Evolutionary conservation across 2,113 vertebrate species (phyloP), one percentile per base, ranked within the genome.

Genomic region (Trichechus manatus): DNA sequence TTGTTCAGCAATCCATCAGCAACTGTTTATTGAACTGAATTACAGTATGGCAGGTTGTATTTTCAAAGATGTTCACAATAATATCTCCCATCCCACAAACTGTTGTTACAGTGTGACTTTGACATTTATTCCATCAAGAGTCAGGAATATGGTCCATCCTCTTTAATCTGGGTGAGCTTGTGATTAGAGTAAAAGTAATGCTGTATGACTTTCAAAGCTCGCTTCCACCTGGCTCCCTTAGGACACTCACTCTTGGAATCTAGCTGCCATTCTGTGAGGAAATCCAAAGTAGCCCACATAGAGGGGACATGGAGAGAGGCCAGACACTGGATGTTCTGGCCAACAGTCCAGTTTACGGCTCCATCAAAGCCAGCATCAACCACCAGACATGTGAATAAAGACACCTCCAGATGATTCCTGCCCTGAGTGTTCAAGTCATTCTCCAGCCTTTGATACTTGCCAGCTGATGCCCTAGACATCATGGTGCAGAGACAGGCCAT

Each of bases 271-370:
- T 84, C 70, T 88, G 6, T 47, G 33, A 83, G 79, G 25, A 66
- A 50, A 42, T 0, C 20, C 5, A 15, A 47, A 33, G 0, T 81
- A 47, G 15, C 31, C 42, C 27, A 78, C 22, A 39, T 9, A 47
- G 25, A 42, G 29, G 59, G 9, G 13, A 9, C 42, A 20, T 0
- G 0, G 1, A 29, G 42, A 86, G 7, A 87, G 5, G 22, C 23
- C 47, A 17, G 25, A 1, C 31, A 25, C 9, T 13, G 10, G 23
- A 3, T 50, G 77, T 47, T 68, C 31, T 56, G 42, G 47, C 22
- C 7, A 36, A 23, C 3, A 53, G 20, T 29, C 2, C 0, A 23
- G 39, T 61, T 42, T n/a, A 29, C 1, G 23, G 10, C 10, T 50
- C 70, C 20, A 1, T 72, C 11, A 75, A 23, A 83, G 17, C 74